Base-by-base conservation (phyloP, 2,888 invertebrate species). In the Philopedon plagiatum region DNA sequence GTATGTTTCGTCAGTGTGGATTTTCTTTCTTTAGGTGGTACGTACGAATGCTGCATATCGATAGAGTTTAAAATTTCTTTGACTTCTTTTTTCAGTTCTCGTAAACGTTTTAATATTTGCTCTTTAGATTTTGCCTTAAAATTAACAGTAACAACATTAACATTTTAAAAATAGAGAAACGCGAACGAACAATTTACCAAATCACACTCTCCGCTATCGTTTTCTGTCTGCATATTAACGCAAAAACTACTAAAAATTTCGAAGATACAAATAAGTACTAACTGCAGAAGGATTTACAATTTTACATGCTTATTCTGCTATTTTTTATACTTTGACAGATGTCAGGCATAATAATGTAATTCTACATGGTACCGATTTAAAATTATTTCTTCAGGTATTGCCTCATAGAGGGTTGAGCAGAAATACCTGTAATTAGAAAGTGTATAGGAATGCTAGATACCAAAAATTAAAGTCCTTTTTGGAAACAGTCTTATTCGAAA, bases 61-160 rank as follows among this genome's bases (percentile, higher is more conserved):
- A 51, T 18, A 2, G 21, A 3, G 5, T 62, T 29, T 26, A 69
- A 39, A 13, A 69, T 69, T 19, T 44, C 41, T 15, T 63, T 26
- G 13, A 69, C 69, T 49, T 69, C 69, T 15, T 69, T 29, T 23
- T 69, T 63, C 3, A 69, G 29, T 44, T 62, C 41, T 18, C 29
- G 51, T 26, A 69, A 32, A 19, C 69, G 69, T 32, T 51, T 19
- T n/a, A 69, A 39, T 19, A 69, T 69, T 2, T 63, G 15, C 8
- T 69, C 69, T 37, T 63, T 69, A 18, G 26, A 11, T 13, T 8
- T 44, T 46, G n/a, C 56, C 69, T 69, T 18, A 15, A 41, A 49
- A 15, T 32, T 57, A 11, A 34, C 13, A 15, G 32, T 29, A n/a
- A n/a, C n/a, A n/a, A n/a, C 8, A 57, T 39, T 13, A 15, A 13